Evolutionary conservation across 2,888 invertebrate genomes (phyloP), one percentile per base, ranked within the genome.

Genomic region (Drosophila phalerata): DNA sequence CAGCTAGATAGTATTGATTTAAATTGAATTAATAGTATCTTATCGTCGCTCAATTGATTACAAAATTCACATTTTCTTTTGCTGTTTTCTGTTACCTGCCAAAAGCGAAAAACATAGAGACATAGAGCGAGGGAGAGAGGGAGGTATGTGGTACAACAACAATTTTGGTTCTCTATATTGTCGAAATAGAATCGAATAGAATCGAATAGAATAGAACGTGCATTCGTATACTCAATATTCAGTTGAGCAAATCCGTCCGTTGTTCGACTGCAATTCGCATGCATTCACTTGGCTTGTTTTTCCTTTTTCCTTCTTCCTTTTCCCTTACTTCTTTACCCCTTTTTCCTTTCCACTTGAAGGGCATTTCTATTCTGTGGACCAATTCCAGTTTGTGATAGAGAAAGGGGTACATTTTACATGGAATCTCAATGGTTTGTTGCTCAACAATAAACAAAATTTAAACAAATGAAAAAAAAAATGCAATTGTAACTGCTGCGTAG

Each of bases 161-260:
- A 88, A 80, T 77, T 81, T 76, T 49, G 81, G 60, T 67, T 75
- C 66, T 73, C 73, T 65, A 68, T 76, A 73, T 83, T 69, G 71
- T 61, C 48, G 40, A 40, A 72, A 66, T 55, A 45, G 68, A 68
- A 51, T 43, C 52, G 74, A 28, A 28, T 28, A 28, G 28, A 28
- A 28, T 28, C 10, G 30, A 55, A 73, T 73, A 65, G 71, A 73
- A 79, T 85, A 75, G 60, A 76, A 84, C 45, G 57, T 57, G 57
- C 62, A 62, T 62, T 34, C 57, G 57, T 28, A 57, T 62, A 85
- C 87, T 85, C 89, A 85, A 85, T 85, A 85, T 85, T 88, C 85
- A 85, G 87, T 84, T 85, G 89, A 84, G 87, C 89, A 87, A 81
- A 84, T 84, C 84, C 84, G 79, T 85, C 77, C 83, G 83, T 85